phyloP scores from a whole-genome alignment of 2,797 vertebrate genomes.

The Acrossocheilus wenchowensis region DNA sequence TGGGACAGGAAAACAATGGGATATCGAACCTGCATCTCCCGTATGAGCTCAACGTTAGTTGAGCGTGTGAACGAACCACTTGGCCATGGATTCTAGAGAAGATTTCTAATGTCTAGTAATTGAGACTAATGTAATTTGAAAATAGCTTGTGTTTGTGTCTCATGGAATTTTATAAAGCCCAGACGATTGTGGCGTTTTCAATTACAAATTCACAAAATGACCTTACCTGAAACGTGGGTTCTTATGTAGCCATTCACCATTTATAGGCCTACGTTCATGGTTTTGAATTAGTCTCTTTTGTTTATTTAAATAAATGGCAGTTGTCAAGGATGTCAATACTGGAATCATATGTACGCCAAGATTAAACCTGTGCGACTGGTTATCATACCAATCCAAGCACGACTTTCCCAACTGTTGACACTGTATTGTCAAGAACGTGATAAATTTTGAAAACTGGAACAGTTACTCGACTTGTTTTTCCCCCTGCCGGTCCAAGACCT shows the following conservation, averaged over 20 bases:
- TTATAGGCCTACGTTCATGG: neutral
- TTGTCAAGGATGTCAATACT: constrained; percentile 46
- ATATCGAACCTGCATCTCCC: neutral
- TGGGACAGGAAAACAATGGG: neutral
- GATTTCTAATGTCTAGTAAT: neutral
- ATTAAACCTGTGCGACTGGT: constrained; percentile 40
- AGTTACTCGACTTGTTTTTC: constrained; percentile 24
- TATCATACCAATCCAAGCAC: constrained; percentile 13
- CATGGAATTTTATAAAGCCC: neutral
- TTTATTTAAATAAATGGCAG: constrained; percentile 37
- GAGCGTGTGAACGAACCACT: neutral
- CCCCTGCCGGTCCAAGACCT: constrained; percentile 34
- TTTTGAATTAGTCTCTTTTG: neutral
- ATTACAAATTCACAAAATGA: neutral
- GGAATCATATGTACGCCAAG: neutral
- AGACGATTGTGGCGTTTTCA: neutral
- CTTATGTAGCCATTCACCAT: neutral
- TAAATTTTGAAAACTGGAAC: neutral
- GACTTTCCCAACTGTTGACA: constrained; percentile 39
- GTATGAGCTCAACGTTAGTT: neutral
- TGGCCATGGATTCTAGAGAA: neutral
- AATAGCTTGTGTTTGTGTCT: neutral
- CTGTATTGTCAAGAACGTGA: constrained; percentile 11
- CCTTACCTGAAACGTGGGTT: neutral
- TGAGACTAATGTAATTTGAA: neutral